Evolutionary conservation across 2,113 vertebrate genomes (phyloP), one percentile per base, ranked within the genome.

Genomic region (Neomonachus schauinslandi): DNA sequence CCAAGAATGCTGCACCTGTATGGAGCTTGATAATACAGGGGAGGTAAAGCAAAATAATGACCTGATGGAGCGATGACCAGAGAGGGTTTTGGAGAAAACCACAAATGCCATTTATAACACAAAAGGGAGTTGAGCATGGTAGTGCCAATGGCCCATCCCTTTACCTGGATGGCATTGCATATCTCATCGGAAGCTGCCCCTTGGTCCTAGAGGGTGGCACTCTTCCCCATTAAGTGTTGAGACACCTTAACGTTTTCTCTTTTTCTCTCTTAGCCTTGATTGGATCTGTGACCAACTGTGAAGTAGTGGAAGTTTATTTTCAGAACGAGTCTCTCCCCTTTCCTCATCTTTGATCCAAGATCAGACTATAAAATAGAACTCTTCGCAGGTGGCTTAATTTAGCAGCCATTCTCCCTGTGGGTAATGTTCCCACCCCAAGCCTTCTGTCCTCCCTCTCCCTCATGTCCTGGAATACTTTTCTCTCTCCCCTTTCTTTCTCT

Each of bases 351-450:
- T 77, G 59, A 79, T 82, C 51, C n/a, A 36, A 74, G 46, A 86
- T 55, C 77, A 96, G 53, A 49, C 16, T 55, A 13, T 85, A 69
- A 42, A 86, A 46, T 61, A 63, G 22, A 59, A 59, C 24, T 95
- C 59, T 82, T 55, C 5, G 22, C 21, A 89, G 19, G 14, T 85
- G 79, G 7, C 67, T 96, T 89, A 89, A 72, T 94, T 95, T 74
- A 94, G 72, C 51, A 5, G 49, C 42, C 33, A 33, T 42, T 22
- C 36, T 94, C 33, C 51, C 31, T 46, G 18, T 42, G 67, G 69
- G 42, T 87, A 88, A 69, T 15, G 6, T 74, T 53, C 49, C 42
- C 81, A 59, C n/a, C 33, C 15, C 46, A 71, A 63, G 18, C 19
- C 59, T 90, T 86, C 72, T 86, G 51, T 91, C 72, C 79, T 89